phyloP scores from a whole-genome alignment of 2,888 invertebrate genomes.

The Steinernema carpocapsae region DNA sequence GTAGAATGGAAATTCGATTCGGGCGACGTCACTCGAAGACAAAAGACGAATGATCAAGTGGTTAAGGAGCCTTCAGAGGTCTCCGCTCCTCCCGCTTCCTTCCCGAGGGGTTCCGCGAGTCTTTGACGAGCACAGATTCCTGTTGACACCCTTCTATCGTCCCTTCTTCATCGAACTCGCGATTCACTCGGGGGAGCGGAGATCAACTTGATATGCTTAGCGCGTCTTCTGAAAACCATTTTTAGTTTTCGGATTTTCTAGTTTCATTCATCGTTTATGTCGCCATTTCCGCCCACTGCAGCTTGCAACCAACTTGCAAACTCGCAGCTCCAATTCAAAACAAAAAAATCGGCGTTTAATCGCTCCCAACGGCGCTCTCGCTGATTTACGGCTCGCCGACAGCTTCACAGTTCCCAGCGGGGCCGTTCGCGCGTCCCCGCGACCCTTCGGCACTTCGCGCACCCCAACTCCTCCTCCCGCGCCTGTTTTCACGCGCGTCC shows the following conservation, averaged over 20 bases:
- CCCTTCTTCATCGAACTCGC: too few species aligned
- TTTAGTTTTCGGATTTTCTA: too few species aligned
- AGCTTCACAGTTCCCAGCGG: not conserved
- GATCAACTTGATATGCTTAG: too few species aligned
- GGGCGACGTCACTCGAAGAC: not conserved
- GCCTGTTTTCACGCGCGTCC: not conserved
- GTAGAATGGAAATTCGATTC: not conserved
- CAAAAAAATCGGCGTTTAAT: constrained; percentile 25
- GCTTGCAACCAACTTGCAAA: too few species aligned
- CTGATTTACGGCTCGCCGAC: constrained; percentile 9
- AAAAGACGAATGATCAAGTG: not conserved
- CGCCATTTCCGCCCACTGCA: too few species aligned
- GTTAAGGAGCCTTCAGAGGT: not conserved
- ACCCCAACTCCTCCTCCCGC: not conserved
- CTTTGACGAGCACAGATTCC: too few species aligned
- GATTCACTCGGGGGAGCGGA: too few species aligned
- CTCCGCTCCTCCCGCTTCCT: not conserved
- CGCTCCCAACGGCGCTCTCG: constrained; percentile 22
- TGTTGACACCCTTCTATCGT: too few species aligned
- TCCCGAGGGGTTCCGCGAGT: constrained; percentile 15
- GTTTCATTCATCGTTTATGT: too few species aligned
- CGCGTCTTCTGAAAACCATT: too few species aligned
- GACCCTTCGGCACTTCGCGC: not conserved
- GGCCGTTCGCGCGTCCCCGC: not conserved
- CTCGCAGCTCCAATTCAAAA: not conserved